Conservation (phyloP, 2,888 invertebrate genomes). For the Smittia sp. region DNA sequence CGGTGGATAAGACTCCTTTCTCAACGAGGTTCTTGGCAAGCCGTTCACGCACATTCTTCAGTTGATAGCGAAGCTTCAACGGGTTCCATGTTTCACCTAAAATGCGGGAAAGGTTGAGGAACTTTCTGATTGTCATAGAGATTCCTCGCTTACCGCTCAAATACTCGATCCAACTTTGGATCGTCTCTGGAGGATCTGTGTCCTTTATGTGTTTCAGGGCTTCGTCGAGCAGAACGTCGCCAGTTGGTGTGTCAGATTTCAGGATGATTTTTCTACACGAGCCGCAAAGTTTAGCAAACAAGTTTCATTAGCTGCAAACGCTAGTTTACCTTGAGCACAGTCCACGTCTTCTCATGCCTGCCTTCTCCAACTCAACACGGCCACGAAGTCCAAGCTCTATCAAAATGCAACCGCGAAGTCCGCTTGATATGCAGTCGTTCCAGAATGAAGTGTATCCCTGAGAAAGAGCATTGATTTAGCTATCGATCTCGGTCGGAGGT, state of each 20-base stretch:
- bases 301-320: background rate
- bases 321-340: constrained; percentile 72
- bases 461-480: background rate
- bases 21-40: constrained; percentile 99
- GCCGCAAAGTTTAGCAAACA: constrained; percentile 48
- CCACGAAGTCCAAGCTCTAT: constrained; percentile 95
- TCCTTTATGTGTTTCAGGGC: constrained; percentile 97
- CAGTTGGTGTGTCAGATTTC: constrained; percentile 89
- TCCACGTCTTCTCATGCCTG: constrained; percentile 93
- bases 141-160: constrained; percentile 87
- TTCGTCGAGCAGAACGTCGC: constrained; percentile 93
- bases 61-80: constrained; percentile 93
- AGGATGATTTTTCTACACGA: constrained; percentile 66
- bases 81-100: constrained; percentile 99
- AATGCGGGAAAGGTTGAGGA: background rate
- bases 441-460: constrained; percentile 99
- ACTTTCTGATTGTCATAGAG: too few species aligned
- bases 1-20: constrained; percentile 97
- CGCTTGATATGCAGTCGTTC: constrained; percentile 99
- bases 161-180: constrained; percentile 99
- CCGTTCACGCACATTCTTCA: constrained; percentile 97
- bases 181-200: constrained; percentile 94
- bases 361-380: constrained; percentile 92
- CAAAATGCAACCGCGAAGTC: constrained; percentile 95
- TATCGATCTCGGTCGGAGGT: background rate